Evolutionary conservation across 2,888 invertebrate genomes (phyloP), one percentile per base, ranked within the genome.

Genomic region (Drosophila leonis): DNA sequence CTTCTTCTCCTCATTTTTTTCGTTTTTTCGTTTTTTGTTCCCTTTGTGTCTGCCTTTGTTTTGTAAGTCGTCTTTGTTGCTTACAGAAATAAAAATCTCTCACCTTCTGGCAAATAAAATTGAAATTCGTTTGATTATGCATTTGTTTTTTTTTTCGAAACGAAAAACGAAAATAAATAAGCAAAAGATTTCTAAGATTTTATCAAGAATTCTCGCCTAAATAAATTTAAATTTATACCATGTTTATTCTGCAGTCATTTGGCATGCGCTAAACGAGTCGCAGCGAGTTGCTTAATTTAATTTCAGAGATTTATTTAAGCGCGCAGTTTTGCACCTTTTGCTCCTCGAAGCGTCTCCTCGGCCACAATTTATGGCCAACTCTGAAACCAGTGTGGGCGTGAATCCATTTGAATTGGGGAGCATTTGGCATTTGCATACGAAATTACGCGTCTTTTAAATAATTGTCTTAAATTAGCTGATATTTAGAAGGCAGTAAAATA

Each of bases 401-500:
- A 35, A 49, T 48, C 24, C 59, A n/a, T 57, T 70, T 74, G 70
- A 83, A 65, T 76, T 24, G 57, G 59, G 12, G 35, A 41, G 48
- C 46, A 37, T 49, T 13, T 18, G 31, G 13, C 44, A 87, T 86
- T 84, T 70, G 80, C 85, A 86, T 90, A 64, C 51, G 54, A 74
- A 75, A 79, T 75, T 74, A 62, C 77, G 79, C 54, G 51, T 73
- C 75, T 76, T 73, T 46, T 71, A 72, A 56, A 75, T 90, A 84
- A 89, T 79, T 84, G 80, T 64, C 77, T 75, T 76, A 87, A 86
- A 86, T 86, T 84, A 84, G 82, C 71, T 69, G 74, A 71, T 90
- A 77, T 90, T 86, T 90, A 82, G 82, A 82, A 72, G 68, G 27
- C 70, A 54, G 65, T 90, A n/a, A 70, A 79, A 90, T 86, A 88